Evolutionary conservation across 1,140 invertebrate genomes (phyloP).

Genomic region (Atta colombica): DNA sequence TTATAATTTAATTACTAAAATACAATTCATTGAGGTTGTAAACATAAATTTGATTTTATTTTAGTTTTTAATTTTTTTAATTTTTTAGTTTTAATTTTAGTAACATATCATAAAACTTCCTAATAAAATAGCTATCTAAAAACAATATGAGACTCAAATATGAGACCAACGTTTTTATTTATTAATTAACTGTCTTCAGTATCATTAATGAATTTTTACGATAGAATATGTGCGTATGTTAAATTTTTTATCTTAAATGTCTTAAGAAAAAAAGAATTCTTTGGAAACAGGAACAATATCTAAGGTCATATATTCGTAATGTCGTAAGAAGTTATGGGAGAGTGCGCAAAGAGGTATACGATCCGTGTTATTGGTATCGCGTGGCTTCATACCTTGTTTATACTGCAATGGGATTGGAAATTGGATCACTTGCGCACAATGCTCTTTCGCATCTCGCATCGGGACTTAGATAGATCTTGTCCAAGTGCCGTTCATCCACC

Average conservation of each 20-base stretch:
- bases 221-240: background rate
- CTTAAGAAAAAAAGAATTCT: background rate
- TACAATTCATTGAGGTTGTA: background rate
- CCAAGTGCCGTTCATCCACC: slow-evolving; percentile 37
- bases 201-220: background rate
- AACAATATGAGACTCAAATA: background rate
- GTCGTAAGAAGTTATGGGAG: slow-evolving; percentile 66
- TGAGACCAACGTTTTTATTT: background rate
- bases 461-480: slow-evolving; percentile 12
- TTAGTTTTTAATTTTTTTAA: background rate
- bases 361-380: slow-evolving; percentile 68
- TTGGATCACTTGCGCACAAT: slow-evolving; percentile 62
- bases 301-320: slow-evolving; percentile 30
- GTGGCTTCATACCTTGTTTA: slow-evolving; percentile 63
- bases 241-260: slow-evolving; percentile 11
- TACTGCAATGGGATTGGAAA: slow-evolving; percentile 69
- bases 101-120: background rate
- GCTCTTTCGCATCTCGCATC: slow-evolving; percentile 24
- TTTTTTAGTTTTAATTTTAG: too few species aligned
- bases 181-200: slow-evolving; percentile 2
- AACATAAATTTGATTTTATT: background rate
- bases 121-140: background rate
- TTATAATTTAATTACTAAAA: slow-evolving; percentile 12
- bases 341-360: slow-evolving; percentile 55
- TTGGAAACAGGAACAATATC: slow-evolving; percentile 59